Evolutionary conservation across 2,797 vertebrate species (phyloP).

Genomic region (Serranus cabrilla): DNA sequence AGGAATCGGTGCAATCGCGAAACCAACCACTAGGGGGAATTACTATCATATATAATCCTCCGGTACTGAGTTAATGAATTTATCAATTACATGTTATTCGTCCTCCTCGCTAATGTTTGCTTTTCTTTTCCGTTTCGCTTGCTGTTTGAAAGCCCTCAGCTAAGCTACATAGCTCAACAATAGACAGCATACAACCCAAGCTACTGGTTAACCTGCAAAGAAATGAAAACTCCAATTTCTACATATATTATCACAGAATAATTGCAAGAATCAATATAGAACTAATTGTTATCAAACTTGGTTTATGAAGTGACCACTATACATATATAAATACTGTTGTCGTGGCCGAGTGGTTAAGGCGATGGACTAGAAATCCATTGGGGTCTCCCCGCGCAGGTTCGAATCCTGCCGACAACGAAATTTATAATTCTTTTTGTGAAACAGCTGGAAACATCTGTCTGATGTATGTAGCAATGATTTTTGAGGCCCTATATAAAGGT

Average conservation of each 20-base stretch:
- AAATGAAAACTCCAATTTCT: fast-evolving
- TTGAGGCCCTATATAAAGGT: too few relatives aligned
- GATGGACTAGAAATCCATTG: constrained; percentile 87
- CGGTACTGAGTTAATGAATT: not conserved
- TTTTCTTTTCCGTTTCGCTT: not conserved
- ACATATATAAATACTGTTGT: constrained; percentile 45
- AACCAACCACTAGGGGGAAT: not conserved
- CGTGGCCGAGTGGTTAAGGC: constrained; percentile 85
- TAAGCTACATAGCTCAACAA: not conserved
- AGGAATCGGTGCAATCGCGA: not conserved
- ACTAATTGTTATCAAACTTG: too few relatives aligned
- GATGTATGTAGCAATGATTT: too few relatives aligned
- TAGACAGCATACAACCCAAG: not conserved
- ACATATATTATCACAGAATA: not conserved
- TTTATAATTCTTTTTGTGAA: too few relatives aligned
- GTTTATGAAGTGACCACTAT: too few relatives aligned
- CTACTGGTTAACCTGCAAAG: too few relatives aligned
- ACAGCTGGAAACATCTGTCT: too few relatives aligned
- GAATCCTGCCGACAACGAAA: constrained; percentile 68
- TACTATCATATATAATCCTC: not conserved
- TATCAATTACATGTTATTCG: not conserved
- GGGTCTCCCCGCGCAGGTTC: constrained; percentile 84
- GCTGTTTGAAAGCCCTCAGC: too few relatives aligned
- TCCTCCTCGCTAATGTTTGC: not conserved
- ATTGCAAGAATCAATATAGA: too few relatives aligned